Percentiles rank a stretch among this genome's conserved stretches.
phyloP scores from a whole-genome alignment of 2,113 vertebrate genomes.

The Psophia crepitans region DNA sequence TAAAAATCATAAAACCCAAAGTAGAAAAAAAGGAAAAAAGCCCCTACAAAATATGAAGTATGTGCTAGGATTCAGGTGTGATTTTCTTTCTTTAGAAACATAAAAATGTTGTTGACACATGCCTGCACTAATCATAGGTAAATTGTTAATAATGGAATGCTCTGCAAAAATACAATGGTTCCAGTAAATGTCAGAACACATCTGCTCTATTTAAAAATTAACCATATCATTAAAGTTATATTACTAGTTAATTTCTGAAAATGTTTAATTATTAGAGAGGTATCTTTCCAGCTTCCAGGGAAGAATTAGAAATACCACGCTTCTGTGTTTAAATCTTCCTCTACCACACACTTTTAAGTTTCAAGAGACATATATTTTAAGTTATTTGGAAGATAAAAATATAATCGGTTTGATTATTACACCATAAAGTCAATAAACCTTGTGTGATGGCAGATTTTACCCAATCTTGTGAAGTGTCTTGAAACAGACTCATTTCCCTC shows the following conservation, averaged over 20 bases:
- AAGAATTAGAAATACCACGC: constrained; percentile 1
- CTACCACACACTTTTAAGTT: neutral
- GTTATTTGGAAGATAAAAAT: constrained; percentile 6
- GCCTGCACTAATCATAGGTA: neutral
- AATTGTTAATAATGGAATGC: constrained; percentile 20
- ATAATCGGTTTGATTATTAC: constrained; percentile 6
- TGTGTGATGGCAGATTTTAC: constrained; percentile 15
- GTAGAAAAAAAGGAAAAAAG: neutral
- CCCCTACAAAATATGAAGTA: neutral
- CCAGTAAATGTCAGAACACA: constrained; percentile 51
- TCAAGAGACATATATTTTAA: constrained; percentile 26
- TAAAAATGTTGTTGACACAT: neutral
- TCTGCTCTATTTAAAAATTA: constrained; percentile 65
- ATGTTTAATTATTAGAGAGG: constrained; percentile 53
- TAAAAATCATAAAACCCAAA: neutral
- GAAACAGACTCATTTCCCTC: neutral
- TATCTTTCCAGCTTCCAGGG: constrained; percentile 12
- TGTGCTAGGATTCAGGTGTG: neutral
- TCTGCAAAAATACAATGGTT: constrained; percentile 37
- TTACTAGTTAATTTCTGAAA: constrained; percentile 57
- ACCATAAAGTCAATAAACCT: neutral
- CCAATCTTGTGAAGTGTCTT: neutral
- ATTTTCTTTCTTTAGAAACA: constrained; percentile 22
- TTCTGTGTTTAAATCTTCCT: neutral
- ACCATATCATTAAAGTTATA: constrained; percentile 55